phyloP scores from a whole-genome alignment of 2,888 invertebrate species.

The Carpatolechia fugitivella region DNA sequence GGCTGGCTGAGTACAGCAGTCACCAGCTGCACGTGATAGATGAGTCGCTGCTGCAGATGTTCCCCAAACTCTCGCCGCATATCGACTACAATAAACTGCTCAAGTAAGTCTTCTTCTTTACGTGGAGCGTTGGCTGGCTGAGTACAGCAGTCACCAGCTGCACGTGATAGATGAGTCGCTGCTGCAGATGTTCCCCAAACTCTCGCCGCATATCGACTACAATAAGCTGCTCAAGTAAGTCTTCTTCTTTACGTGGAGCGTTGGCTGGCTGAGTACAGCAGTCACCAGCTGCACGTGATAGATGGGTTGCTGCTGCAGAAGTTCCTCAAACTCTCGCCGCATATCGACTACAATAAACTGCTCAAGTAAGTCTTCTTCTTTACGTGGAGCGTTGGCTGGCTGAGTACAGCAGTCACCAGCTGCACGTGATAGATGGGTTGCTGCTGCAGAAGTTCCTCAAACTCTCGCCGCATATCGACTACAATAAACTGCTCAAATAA shows the following conservation, averaged over 20 bases:
- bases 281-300: background rate
- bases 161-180: conserved; percentile 82
- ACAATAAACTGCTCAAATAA: conserved; percentile 91
- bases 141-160: conserved; percentile 92
- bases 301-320: conserved; percentile 51
- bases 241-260: no score
- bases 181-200: conserved; percentile 95
- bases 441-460: conserved; percentile 86
- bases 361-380: conserved; percentile 83
- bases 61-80: conserved; percentile 93
- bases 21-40: conserved; percentile 82
- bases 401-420: background rate
- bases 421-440: background rate
- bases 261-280: background rate
- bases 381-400: no score
- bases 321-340: conserved; percentile 85
- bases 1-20: conserved; percentile 94
- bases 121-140: conserved; percentile 96
- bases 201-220: conserved; percentile 94
- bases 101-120: conserved; percentile 86
- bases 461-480: conserved; percentile 84
- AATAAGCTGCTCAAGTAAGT: conserved; percentile 90
- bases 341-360: conserved; percentile 93
- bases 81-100: conserved; percentile 94
- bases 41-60: conserved; percentile 95